phyloP scores from a whole-genome alignment of 2,888 invertebrate species.

The Agrotis exclamationis region DNA sequence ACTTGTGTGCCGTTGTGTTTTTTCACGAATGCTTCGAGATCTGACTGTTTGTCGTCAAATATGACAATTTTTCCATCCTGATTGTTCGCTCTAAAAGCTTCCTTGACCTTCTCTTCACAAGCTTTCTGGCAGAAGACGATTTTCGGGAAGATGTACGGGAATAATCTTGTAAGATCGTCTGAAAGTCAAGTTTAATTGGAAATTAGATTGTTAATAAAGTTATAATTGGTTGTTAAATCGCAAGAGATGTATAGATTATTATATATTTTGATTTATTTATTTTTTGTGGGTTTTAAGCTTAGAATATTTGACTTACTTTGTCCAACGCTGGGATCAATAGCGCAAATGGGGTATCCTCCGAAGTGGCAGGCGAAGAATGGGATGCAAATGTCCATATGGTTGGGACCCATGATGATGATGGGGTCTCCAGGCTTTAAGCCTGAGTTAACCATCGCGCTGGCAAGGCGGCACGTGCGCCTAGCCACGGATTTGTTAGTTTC shows the following conservation, averaged over 20 bases:
- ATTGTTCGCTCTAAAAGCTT: constrained; percentile 61
- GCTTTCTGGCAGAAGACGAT: constrained; percentile 73
- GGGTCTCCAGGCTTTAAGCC: constrained; percentile 73
- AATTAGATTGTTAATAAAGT: constrained; percentile 5
- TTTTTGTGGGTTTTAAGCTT: neutral
- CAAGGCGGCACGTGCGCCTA: constrained; percentile 67
- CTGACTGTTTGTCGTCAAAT: constrained; percentile 70
- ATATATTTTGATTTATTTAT: neutral
- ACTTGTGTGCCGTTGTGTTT: constrained; percentile 71
- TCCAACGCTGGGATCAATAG: constrained; percentile 68
- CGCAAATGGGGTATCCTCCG: constrained; percentile 72
- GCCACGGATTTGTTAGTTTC: constrained; percentile 76
- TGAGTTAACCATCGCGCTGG: constrained; percentile 71
- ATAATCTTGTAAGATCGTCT: constrained; percentile 63
- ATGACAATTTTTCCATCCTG: constrained; percentile 65
- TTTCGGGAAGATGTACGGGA: constrained; percentile 68
- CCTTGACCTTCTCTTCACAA: constrained; percentile 66
- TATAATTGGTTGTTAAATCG: constrained; percentile 1
- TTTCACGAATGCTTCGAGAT: constrained; percentile 69
- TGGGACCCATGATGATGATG: constrained; percentile 72
- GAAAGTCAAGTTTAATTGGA: constrained; percentile 36
- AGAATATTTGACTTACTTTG: constrained; percentile 63
- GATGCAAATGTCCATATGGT: constrained; percentile 74
- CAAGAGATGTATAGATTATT: neutral
- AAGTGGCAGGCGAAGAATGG: constrained; percentile 75